phyloP scores from a whole-genome alignment of 2,113 vertebrate species.

The Pteruthius melanotis region DNA sequence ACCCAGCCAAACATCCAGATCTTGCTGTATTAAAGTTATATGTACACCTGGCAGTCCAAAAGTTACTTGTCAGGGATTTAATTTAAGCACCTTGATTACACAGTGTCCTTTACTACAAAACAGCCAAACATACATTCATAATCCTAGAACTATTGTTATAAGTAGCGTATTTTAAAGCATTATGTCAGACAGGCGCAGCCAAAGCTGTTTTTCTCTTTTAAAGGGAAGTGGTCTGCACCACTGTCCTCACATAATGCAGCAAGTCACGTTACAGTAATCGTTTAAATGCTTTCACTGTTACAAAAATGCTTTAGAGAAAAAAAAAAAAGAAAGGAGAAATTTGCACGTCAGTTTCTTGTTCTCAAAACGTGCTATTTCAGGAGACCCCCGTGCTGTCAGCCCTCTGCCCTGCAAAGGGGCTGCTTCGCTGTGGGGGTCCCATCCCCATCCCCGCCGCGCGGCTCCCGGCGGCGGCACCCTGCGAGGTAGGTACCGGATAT shows the following conservation, averaged over 20 bases:
- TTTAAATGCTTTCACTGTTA: conserved; percentile 70
- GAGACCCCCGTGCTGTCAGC: conserved; percentile 6
- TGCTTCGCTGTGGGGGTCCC: neutral
- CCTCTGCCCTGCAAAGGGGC: conserved; percentile 50
- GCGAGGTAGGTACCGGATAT: conserved; percentile 8
- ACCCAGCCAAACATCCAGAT: conserved; percentile 52
- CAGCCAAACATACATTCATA: conserved; percentile 71
- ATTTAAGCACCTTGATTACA: conserved; percentile 75
- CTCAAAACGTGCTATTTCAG: conserved; percentile 37
- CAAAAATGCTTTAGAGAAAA: conserved; percentile 26
- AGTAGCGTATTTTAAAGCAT: conserved; percentile 64
- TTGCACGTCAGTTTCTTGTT: conserved; percentile 55
- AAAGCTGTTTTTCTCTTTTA: conserved; percentile 23
- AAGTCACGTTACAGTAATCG: conserved; percentile 43
- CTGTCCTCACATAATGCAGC: conserved; percentile 19
- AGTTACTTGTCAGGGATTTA: conserved; percentile 63
- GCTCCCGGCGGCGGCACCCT: neutral
- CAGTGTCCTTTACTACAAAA: conserved; percentile 75
- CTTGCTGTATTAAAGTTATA: conserved; percentile 68
- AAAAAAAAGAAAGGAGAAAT: conserved; percentile 27
- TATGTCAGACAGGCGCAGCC: conserved; percentile 35
- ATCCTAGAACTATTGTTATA: conserved; percentile 63
- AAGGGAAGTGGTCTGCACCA: neutral
- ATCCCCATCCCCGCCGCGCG: neutral
- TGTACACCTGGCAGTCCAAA: conserved; percentile 66